Percentiles rank a stretch among this genome's conserved stretches.
Conservation (phyloP, 2,888 invertebrate species). For the Drosophila dives region DNA sequence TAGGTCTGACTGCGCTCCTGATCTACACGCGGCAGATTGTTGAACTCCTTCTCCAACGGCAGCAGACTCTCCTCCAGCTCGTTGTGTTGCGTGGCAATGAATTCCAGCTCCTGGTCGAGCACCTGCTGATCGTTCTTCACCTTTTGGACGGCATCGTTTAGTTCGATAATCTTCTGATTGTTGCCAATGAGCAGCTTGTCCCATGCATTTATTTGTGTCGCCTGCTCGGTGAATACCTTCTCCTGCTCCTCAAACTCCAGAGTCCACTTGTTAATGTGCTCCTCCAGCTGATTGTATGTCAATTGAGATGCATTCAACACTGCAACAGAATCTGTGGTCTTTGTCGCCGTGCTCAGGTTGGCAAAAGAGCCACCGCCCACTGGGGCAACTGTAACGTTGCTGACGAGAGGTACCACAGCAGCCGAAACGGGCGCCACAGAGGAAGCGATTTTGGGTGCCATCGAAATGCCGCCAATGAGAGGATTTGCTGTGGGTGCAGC, state of each 20-base stretch:
- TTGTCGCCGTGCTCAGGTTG: slow-evolving; percentile 77
- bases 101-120: slow-evolving; percentile 96
- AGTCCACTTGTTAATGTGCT: slow-evolving; percentile 97
- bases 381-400: slow-evolving; percentile 30
- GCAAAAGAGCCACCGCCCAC: slow-evolving; percentile 62
- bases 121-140: slow-evolving; percentile 95
- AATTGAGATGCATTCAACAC: slow-evolving; percentile 86
- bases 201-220: slow-evolving; percentile 98
- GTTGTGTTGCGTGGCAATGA: slow-evolving; percentile 95
- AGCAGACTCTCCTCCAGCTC: slow-evolving; percentile 94
- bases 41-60: slow-evolving; percentile 93
- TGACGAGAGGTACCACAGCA: slow-evolving; percentile 38
- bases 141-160: slow-evolving; percentile 94
- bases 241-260: slow-evolving; percentile 96
- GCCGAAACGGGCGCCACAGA: slow-evolving; percentile 36
- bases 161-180: slow-evolving; percentile 95
- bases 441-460: slow-evolving; percentile 53
- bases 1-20: slow-evolving; percentile 97
- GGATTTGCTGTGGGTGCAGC: slow-evolving; percentile 33
- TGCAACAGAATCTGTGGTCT: slow-evolving; percentile 81
- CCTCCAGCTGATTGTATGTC: slow-evolving; percentile 94
- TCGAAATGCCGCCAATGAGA: slow-evolving; percentile 45
- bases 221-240: slow-evolving; percentile 95
- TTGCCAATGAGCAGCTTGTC: slow-evolving; percentile 95
- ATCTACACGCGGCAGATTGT: slow-evolving; percentile 90